A percentile compares a stretch with the other conserved stretches of the same genome.
Evolutionary conservation across 1,140 invertebrate genomes (phyloP).

Genomic region (Medauroidea extradentata): DNA sequence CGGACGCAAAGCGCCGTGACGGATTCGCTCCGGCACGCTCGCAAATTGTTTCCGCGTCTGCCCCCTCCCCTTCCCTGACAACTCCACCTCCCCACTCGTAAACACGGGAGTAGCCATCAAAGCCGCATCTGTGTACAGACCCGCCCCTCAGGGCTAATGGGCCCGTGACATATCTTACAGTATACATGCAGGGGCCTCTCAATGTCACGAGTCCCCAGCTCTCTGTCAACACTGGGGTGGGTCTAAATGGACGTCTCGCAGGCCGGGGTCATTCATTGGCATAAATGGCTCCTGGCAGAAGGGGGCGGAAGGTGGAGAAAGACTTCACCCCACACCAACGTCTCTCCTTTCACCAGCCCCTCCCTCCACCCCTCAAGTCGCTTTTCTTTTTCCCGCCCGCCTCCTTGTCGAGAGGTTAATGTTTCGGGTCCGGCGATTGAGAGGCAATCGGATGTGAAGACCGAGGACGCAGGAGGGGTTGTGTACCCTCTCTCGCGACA

Average conservation of each 20-base stretch:
- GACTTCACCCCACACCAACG: not conserved
- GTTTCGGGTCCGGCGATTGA: slow-evolving; percentile 1
- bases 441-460: slow-evolving; percentile 5
- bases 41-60: too few relatives aligned
- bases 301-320: not conserved
- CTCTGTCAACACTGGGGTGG: not conserved
- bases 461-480: not conserved
- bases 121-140: too few relatives aligned
- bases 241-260: not conserved
- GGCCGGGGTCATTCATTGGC: not conserved
- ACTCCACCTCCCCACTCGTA: too few relatives aligned
- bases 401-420: not conserved
- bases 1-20: too few relatives aligned
- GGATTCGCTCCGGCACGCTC: too few relatives aligned
- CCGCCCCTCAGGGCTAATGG: too few relatives aligned
- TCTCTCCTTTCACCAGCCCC: not conserved
- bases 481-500: too few relatives aligned
- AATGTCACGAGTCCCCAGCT: too few relatives aligned
- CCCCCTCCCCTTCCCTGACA: too few relatives aligned
- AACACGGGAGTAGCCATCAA: too few relatives aligned
- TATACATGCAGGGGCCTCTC: too few relatives aligned
- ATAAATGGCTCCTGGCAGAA: not conserved
- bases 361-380: not conserved
- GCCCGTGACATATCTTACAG: too few relatives aligned
- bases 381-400: not conserved